phyloP scores from a whole-genome alignment of 2,888 invertebrate species.

The Spisula solida region DNA sequence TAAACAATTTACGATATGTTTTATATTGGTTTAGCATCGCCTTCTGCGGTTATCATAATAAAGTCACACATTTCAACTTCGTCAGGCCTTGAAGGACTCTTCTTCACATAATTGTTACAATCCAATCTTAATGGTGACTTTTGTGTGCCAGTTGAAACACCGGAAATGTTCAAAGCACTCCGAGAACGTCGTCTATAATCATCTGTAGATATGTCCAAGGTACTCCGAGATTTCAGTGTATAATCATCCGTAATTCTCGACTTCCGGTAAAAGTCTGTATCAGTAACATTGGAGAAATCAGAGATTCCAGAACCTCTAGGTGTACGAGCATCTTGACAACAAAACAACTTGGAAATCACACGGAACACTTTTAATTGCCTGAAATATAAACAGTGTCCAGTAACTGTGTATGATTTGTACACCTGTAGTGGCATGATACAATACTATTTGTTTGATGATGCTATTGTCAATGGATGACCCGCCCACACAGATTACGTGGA shows the following conservation, averaged over 20 bases:
- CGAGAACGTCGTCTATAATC: constrained; percentile 10
- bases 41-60: constrained; percentile 12
- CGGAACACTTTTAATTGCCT: constrained; percentile 61
- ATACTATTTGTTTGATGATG: no score
- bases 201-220: constrained; percentile 14
- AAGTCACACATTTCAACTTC: constrained; percentile 47
- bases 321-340: constrained; percentile 46
- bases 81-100: background rate
- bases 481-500: no score
- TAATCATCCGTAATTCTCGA: constrained; percentile 29
- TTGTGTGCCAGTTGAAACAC: background rate
- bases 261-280: constrained; percentile 36
- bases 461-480: no score
- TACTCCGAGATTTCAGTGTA: constrained; percentile 19
- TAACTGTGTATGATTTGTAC: no score
- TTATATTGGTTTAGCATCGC: constrained; percentile 11
- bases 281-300: constrained; percentile 59
- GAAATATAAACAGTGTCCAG: constrained; percentile 49
- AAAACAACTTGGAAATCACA: constrained; percentile 51
- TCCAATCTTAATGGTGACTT: background rate
- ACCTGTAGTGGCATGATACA: no score
- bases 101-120: background rate
- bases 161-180: constrained; percentile 5
- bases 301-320: constrained; percentile 52
- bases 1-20: background rate